Base-by-base conservation (phyloP, 2,888 invertebrate genomes). In the Macrosiphum euphorbiae region DNA sequence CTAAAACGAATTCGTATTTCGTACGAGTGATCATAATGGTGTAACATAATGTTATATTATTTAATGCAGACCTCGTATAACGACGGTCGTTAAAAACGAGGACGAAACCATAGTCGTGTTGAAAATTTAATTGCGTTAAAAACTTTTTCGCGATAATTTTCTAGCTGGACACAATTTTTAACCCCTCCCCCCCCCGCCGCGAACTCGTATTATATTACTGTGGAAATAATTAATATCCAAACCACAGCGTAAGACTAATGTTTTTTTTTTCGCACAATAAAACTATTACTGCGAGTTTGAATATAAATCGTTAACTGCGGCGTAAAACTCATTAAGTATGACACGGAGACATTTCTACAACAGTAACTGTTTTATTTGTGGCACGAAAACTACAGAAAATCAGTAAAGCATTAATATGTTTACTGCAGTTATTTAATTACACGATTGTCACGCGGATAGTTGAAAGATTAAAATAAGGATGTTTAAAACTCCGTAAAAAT, bases 281-380 rank as follows among this genome's bases (percentile, higher is more conserved):
- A 67, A 67, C 67, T 67, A 50, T 67, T 67, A 90, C 44, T n/a
- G 41, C 20, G 67, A 67, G 47, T 90, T 90, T 67, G n/a, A 90
- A 90, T 47, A 67, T 90, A 67, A n/a, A 67, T 47, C 28, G 61
- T 47, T 47, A 28, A 47, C 90, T 67, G 89, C n/a, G n/a, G 89
- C 89, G 61, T 67, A 67, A 90, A 90, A 67, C 89, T 90, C 61
- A 67, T 90, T 90, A 58, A 61, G 58, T 89, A 44, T 13, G 89
- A 67, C 28, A 24, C 24, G 47, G n/a, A 26, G 90, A n/a, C 67
- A 67, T 47, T 90, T 90, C 61, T 10, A 67, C 61, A n/a, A n/a
- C 67, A 89, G 47, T 78, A 35, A 90, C 67, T 67, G 67, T 90
- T 47, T 47, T 28, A 67, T 90, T 35, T 44, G 61, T 16, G 35